Percentiles rank a stretch among this genome's conserved stretches.
phyloP scores from a whole-genome alignment of 2,888 invertebrate genomes.

The Druceiella hillmani region DNA sequence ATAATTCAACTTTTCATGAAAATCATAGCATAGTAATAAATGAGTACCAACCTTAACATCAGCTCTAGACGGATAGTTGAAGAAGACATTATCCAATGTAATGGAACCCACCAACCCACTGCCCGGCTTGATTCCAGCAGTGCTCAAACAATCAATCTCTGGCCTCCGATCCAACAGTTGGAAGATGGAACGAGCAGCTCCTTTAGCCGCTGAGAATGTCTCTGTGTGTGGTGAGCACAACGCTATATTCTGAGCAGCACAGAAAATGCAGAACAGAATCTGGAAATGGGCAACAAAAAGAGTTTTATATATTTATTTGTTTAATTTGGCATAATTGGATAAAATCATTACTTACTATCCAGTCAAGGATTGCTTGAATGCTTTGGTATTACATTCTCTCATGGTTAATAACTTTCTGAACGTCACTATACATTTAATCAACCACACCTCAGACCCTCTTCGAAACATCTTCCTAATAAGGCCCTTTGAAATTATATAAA shows the following conservation, averaged over 20 bases:
- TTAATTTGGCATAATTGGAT: too few species aligned
- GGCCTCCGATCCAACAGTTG: constrained; percentile 65
- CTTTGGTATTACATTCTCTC: too few species aligned
- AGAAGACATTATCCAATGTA: constrained; percentile 62
- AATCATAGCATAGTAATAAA: too few species aligned
- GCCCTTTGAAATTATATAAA: too few species aligned
- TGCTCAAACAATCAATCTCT: constrained; percentile 61
- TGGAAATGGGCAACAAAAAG: constrained; percentile 32
- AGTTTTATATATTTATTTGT: not conserved
- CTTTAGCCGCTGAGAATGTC: constrained; percentile 64
- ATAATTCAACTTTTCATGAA: too few species aligned
- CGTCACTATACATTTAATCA: too few species aligned
- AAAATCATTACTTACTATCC: too few species aligned
- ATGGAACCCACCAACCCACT: constrained; percentile 59
- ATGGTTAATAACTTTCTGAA: too few species aligned
- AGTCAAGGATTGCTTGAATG: too few species aligned
- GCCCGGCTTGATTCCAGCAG: constrained; percentile 49
- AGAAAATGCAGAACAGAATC: constrained; percentile 69
- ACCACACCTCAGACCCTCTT: too few species aligned
- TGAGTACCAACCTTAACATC: constrained; percentile 55
- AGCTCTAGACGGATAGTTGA: constrained; percentile 72
- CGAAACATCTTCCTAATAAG: too few species aligned
- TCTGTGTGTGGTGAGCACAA: constrained; percentile 71
- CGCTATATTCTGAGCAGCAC: constrained; percentile 72
- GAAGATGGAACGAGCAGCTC: constrained; percentile 67